These are phyloP conservation scores for Rhagium mordax DNA, from an alignment of 2,888 invertebrate species.

Conservation along the genomic window DNA sequence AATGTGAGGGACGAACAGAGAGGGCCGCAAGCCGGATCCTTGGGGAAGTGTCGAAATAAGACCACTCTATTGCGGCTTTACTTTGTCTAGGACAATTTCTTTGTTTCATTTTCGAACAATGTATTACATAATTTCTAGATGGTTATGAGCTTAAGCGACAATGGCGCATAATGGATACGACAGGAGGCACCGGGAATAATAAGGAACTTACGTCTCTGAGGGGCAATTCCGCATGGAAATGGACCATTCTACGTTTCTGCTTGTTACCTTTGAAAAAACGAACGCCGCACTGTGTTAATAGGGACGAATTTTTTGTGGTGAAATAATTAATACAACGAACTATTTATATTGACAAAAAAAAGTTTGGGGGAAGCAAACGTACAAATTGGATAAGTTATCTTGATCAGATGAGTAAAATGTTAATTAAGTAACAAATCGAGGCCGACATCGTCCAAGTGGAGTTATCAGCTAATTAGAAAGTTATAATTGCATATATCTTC, in stretches of 20 bases:
- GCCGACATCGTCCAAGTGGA: not conserved
- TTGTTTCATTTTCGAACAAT: not conserved
- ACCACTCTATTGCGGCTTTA: too few species aligned
- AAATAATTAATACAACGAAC: too few species aligned
- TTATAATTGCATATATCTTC: not conserved
- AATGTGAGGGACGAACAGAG: too few species aligned
- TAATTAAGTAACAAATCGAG: not conserved
- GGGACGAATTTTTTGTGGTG: too few species aligned
- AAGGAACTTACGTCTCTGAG: slow-evolving; percentile 9
- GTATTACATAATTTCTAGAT: not conserved
- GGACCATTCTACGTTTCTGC: not conserved
- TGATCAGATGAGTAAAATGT: not conserved
- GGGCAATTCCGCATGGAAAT: slow-evolving; percentile 13
- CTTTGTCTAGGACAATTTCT: not conserved
- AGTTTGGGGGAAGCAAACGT: too few species aligned
- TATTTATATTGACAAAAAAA: too few species aligned
- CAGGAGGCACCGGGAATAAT: slow-evolving; percentile 6
- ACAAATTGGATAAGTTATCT: too few species aligned
- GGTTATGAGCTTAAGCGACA: slow-evolving; percentile 6
- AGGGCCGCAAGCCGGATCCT: too few species aligned
- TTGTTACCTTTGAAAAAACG: not conserved
- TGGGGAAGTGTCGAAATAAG: too few species aligned
- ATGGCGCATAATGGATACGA: slow-evolving; percentile 1
- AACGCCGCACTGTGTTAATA: not conserved
- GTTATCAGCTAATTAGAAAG: not conserved